A percentile compares a stretch with the other conserved stretches of the same genome.
Conservation (phyloP, 1,140 invertebrate species). For the Drosophila ananassae region DNA sequence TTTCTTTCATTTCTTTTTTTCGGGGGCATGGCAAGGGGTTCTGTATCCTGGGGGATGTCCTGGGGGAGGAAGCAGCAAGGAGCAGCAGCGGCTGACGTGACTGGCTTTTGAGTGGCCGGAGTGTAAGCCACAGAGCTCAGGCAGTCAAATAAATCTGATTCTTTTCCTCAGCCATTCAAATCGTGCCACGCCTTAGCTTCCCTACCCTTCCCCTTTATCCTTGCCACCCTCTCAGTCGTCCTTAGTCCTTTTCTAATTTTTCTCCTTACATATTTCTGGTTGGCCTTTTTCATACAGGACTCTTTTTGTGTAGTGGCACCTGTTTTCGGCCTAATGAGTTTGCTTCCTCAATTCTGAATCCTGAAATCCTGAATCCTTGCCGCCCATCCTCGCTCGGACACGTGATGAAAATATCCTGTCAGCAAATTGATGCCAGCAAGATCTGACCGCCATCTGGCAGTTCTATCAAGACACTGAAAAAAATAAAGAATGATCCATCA, state of each 20-base stretch:
- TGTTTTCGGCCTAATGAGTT: constrained; percentile 34
- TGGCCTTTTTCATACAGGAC: not conserved
- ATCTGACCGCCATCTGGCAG: not conserved
- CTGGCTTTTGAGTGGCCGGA: constrained; percentile 19
- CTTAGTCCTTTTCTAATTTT: constrained; percentile 1
- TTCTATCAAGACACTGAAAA: not conserved
- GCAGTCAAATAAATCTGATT: constrained; percentile 34
- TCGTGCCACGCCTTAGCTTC: not conserved
- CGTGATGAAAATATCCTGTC: constrained; percentile 66
- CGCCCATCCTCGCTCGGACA: constrained; percentile 22
- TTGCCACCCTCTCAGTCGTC: not conserved
- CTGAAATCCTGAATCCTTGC: not conserved
- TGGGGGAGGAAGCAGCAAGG: not conserved
- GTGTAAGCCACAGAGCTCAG: not conserved
- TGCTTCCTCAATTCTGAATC: constrained; percentile 16
- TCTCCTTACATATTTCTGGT: not conserved
- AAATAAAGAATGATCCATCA: not conserved
- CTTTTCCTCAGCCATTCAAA: constrained; percentile 5
- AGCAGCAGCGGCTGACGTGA: constrained; percentile 24
- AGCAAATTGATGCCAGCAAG: constrained; percentile 29
- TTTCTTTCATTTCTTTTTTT: constrained; percentile 3
- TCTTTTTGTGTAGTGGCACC: constrained; percentile 13
- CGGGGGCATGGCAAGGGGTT: not conserved
- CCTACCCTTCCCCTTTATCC: not conserved
- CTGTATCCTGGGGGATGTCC: not conserved